phyloP scores from a whole-genome alignment of 2,888 invertebrate genomes.

The Lamellibrachia columna region DNA sequence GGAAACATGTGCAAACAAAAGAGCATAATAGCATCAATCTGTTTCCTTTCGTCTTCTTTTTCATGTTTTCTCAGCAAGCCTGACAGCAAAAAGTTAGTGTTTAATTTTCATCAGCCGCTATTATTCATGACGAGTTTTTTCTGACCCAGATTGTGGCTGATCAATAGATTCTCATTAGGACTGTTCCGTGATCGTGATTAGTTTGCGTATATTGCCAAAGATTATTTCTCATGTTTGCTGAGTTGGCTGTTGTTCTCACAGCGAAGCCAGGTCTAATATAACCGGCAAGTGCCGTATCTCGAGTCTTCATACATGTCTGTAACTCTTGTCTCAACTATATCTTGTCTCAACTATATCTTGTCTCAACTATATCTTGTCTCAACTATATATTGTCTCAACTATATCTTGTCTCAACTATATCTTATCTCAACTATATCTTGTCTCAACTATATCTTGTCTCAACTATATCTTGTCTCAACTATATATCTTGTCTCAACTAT shows the following conservation, averaged over 20 bases:
- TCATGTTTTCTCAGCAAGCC: background rate
- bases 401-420: no score
- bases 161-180: slow-evolving; percentile 7
- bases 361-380: no score
- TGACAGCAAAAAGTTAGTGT: background rate
- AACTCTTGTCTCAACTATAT: background rate
- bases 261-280: background rate
- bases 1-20: background rate
- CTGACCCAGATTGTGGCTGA: background rate
- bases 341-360: no score
- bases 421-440: no score
- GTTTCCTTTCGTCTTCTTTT: background rate
- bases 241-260: background rate
- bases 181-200: background rate
- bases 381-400: no score
- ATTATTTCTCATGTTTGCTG: background rate
- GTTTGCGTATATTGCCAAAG: background rate
- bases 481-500: no score
- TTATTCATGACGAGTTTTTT: background rate
- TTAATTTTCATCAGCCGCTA: slow-evolving; percentile 3
- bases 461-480: no score
- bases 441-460: no score
- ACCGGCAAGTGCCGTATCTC: background rate
- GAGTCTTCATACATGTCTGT: background rate
- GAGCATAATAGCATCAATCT: background rate